Conservation (phyloP, 1,140 invertebrate genomes). For the Papilio dardanus region DNA sequence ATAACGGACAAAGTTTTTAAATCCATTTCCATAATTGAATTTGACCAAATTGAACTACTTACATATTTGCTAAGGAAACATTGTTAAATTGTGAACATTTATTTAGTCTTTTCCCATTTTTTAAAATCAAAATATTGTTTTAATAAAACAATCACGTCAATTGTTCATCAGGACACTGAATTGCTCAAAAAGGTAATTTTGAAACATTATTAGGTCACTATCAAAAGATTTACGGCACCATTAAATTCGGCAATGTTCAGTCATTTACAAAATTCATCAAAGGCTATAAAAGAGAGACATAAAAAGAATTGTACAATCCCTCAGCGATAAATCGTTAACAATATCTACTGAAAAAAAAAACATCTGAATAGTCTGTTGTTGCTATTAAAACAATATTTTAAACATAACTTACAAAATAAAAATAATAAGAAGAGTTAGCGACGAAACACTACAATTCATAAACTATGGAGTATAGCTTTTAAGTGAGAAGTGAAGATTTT, state of each 20-base stretch:
- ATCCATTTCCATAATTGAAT: constrained; percentile 3
- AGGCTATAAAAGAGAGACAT: neutral
- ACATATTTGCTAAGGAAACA: neutral
- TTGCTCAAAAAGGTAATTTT: neutral
- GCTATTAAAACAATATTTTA: neutral
- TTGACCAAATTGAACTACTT: neutral
- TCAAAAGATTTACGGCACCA: neutral
- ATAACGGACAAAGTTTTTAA: neutral
- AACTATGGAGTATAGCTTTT: too few species aligned
- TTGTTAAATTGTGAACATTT: neutral
- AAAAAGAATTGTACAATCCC: neutral
- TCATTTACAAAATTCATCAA: constrained; percentile 7
- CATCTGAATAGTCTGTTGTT: too few species aligned
- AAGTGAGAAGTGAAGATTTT: too few species aligned
- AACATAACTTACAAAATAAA: too few species aligned
- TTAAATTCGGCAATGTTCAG: neutral
- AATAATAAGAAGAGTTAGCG: too few species aligned
- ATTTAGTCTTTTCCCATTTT: neutral
- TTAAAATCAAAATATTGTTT: neutral
- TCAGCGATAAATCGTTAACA: neutral
- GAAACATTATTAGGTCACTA: neutral
- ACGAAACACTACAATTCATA: too few species aligned
- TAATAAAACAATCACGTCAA: neutral
- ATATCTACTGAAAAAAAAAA: neutral
- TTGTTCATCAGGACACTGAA: neutral